These are phyloP conservation scores for Myotis lucifugus DNA, from an alignment of 2,113 vertebrate species.

Conservation along the genomic window DNA sequence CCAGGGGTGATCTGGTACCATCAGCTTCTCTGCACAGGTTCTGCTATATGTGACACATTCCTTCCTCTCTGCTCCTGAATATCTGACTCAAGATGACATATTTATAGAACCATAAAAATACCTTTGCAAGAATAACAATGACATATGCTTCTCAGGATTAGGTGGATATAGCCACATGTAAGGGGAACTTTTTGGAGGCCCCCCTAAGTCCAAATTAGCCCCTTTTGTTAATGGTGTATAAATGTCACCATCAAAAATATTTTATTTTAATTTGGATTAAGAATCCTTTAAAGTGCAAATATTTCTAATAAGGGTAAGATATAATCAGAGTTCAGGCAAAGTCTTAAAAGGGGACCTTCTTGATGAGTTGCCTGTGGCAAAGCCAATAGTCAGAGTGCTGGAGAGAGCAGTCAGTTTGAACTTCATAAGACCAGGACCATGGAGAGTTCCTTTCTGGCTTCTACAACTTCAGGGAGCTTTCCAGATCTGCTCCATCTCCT, in stretches of 20 bases:
- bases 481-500: not conserved
- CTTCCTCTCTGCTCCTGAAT: not conserved
- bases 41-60: not conserved
- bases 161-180: not conserved
- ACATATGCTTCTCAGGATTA: not conserved
- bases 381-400: not conserved
- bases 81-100: not conserved
- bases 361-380: not conserved
- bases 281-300: not conserved
- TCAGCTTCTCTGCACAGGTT: not conserved
- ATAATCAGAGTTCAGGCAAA: not conserved
- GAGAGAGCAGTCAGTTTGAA: not conserved
- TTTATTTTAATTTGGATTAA: slow-evolving; percentile 55
- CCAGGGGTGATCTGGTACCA: not conserved
- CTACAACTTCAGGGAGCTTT: not conserved
- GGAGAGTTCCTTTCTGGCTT: not conserved
- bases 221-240: not conserved
- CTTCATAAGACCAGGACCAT: not conserved
- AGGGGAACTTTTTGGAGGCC: not conserved
- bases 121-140: not conserved
- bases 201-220: not conserved
- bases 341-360: not conserved
- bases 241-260: not conserved
- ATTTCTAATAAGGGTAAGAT: slow-evolving; percentile 8
- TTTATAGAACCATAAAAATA: not conserved